Percentiles rank a stretch among this genome's conserved stretches.
Evolutionary conservation across 2,113 vertebrate genomes (phyloP).

Genomic region (Alligator mississippiensis): DNA sequence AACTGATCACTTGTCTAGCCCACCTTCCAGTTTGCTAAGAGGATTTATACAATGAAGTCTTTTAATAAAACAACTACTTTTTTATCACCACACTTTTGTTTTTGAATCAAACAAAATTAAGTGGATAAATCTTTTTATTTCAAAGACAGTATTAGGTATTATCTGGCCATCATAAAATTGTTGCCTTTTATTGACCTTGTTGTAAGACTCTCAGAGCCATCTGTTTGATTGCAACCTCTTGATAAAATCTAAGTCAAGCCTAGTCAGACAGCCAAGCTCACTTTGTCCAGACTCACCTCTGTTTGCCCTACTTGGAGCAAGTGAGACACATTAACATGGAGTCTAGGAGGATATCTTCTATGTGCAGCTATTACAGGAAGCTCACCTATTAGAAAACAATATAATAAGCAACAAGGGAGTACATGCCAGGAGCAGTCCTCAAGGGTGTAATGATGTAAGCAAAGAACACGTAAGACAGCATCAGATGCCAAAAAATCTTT

Average conservation of each 20-base stretch:
- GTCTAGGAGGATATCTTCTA: neutral
- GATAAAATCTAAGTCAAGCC: neutral
- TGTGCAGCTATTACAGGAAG: conserved; percentile 6
- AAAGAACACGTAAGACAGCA: neutral
- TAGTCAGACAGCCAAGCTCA: neutral
- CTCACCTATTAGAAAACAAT: neutral
- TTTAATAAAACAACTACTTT: neutral
- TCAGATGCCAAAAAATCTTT: neutral
- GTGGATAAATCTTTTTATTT: neutral
- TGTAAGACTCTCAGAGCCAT: neutral
- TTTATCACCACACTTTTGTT: neutral
- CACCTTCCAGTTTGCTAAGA: neutral
- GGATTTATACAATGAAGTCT: neutral
- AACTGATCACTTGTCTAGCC: neutral
- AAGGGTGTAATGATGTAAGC: neutral
- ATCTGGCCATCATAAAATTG: accelerated
- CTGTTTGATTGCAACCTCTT: accelerated
- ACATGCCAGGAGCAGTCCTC: neutral
- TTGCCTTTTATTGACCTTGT: neutral
- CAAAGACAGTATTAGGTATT: neutral
- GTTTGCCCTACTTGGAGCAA: neutral
- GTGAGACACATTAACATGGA: accelerated
- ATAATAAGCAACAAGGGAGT: accelerated
- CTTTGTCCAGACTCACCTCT: neutral
- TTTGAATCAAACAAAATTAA: neutral